These are phyloP conservation scores for Cynaeus angustus DNA, from an alignment of 2,888 invertebrate genomes.

Conservation along the genomic window DNA sequence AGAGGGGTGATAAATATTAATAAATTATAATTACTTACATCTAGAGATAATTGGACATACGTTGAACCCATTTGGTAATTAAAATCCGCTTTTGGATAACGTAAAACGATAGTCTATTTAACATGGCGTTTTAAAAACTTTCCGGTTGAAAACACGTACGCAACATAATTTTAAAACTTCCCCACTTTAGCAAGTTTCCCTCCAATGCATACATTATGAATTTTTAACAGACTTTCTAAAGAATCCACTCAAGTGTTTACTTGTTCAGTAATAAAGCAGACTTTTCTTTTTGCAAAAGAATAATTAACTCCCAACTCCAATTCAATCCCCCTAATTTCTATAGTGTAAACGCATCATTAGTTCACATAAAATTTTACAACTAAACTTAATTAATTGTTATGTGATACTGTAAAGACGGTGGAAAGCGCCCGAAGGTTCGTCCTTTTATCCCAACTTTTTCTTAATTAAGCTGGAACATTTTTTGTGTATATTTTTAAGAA, in stretches of 20 bases:
- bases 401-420: no score
- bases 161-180: neutral
- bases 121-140: no score
- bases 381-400: no score
- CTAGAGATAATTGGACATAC: no score
- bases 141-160: neutral
- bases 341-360: conserved; percentile 26
- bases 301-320: conserved; percentile 44
- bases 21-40: no score
- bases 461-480: conserved; percentile 20
- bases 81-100: no score
- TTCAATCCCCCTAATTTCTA: conserved; percentile 23
- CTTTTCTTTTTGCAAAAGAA: conserved; percentile 39
- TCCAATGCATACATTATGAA: conserved; percentile 19
- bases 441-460: conserved; percentile 19
- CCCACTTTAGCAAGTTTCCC: neutral
- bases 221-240: conserved; percentile 27
- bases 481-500: conserved; percentile 34
- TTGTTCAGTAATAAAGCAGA: conserved; percentile 32
- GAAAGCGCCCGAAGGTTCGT: conserved; percentile 6
- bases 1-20: no score
- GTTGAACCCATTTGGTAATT: no score
- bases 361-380: conserved; percentile 15
- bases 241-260: conserved; percentile 35
- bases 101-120: no score